Conservation (phyloP, 2,888 invertebrate genomes). For the Pandemis cinnamomeana region DNA sequence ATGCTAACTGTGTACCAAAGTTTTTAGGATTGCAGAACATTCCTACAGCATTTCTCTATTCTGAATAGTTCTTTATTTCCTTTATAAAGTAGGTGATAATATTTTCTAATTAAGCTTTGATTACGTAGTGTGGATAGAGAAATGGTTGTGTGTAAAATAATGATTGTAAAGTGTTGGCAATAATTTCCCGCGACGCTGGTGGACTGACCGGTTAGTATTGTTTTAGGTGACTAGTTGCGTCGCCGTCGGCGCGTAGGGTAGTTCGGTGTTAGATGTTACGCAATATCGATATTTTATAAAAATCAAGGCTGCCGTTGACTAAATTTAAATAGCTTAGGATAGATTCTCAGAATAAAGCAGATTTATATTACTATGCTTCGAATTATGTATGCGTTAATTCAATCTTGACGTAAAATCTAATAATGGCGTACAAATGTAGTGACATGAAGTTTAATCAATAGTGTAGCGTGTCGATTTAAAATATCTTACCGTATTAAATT, state of each 20-base stretch:
- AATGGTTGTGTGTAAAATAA: slow-evolving; percentile 27
- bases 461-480: slow-evolving; percentile 16
- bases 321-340: slow-evolving; percentile 53
- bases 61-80: slow-evolving; percentile 7
- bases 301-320: slow-evolving; percentile 70
- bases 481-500: slow-evolving; percentile 2
- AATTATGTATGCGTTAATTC: slow-evolving; percentile 34
- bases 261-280: slow-evolving; percentile 56
- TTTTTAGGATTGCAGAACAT: slow-evolving; percentile 12
- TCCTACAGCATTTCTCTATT: slow-evolving; percentile 31
- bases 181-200: slow-evolving; percentile 6
- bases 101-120: slow-evolving; percentile 27
- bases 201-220: slow-evolving; percentile 21
- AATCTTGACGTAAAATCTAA: slow-evolving; percentile 30
- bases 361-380: slow-evolving; percentile 40
- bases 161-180: slow-evolving; percentile 23
- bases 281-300: slow-evolving; percentile 54
- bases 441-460: slow-evolving; percentile 26
- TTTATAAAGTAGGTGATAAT: slow-evolving; percentile 5
- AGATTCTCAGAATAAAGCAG: slow-evolving; percentile 46
- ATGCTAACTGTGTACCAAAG: slow-evolving; percentile 5
- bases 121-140: slow-evolving; percentile 22
- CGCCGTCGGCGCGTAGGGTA: slow-evolving; percentile 47
- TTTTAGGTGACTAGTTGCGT: slow-evolving; percentile 38
- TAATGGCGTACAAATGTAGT: slow-evolving; percentile 37